Evolutionary conservation across 2,888 invertebrate species (phyloP).

Genomic region (Selenia dentaria): DNA sequence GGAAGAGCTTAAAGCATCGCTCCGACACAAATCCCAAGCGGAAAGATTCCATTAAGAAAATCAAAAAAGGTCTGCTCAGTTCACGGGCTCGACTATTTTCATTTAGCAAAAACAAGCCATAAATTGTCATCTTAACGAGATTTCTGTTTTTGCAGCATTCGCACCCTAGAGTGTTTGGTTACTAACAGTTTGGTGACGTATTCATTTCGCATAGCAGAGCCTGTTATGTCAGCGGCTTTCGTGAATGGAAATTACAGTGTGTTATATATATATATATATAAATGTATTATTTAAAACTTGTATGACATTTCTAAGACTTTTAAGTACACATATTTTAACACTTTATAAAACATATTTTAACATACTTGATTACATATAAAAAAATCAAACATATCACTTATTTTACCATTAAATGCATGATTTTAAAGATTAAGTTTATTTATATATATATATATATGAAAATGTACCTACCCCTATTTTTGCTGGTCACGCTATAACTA

Average conservation of each 20-base stretch:
- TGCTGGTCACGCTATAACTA: too few species aligned
- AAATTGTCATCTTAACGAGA: conserved; percentile 85
- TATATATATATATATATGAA: too few species aligned
- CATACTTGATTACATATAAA: too few species aligned
- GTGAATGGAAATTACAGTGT: conserved; percentile 24
- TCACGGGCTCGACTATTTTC: conserved; percentile 81
- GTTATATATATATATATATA: too few species aligned
- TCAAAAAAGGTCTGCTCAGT: conserved; percentile 82
- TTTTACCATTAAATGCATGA: too few species aligned
- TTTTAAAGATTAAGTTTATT: too few species aligned
- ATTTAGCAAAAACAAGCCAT: conserved; percentile 85
- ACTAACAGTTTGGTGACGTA: conserved; percentile 60
- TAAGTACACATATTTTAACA: too few species aligned
- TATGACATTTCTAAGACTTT: too few species aligned
- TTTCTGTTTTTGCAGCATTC: conserved; percentile 82
- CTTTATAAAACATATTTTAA: too few species aligned
- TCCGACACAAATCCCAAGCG: conserved; percentile 80
- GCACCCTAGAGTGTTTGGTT: conserved; percentile 69
- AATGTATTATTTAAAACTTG: too few species aligned
- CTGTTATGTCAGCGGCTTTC: conserved; percentile 60
- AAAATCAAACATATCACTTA: too few species aligned
- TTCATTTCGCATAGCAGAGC: conserved; percentile 41
- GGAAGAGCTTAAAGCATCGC: conserved; percentile 71
- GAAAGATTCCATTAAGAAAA: conserved; percentile 84
- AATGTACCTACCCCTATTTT: too few species aligned